Percentiles rank a stretch among this genome's conserved stretches.
These are phyloP conservation scores for Alaudala cheleensis DNA, from an alignment of 2,113 vertebrate species.

Conservation along the genomic window DNA sequence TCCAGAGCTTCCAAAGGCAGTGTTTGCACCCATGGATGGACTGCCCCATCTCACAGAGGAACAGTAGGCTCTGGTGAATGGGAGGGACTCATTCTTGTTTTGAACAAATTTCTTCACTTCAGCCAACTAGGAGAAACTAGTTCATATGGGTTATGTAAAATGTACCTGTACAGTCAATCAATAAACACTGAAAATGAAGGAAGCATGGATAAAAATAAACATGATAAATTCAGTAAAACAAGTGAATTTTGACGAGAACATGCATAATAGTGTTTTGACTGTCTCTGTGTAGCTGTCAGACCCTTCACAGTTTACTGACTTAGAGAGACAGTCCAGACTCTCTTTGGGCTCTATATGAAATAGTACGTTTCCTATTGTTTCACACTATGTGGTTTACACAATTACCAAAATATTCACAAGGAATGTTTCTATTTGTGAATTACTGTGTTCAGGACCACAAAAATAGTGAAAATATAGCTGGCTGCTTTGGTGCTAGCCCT, in stretches of 20 bases:
- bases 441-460: not conserved
- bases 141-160: not conserved
- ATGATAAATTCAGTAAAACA: not conserved
- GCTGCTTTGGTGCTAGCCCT: not conserved
- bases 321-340: not conserved
- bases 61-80: fast-evolving
- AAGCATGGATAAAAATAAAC: not conserved
- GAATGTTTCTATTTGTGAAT: not conserved
- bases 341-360: not conserved
- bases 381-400: not conserved
- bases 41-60: fast-evolving
- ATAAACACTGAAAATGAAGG: not conserved
- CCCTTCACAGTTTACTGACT: not conserved
- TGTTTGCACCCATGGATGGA: not conserved
- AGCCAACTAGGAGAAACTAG: not conserved
- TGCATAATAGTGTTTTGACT: not conserved
- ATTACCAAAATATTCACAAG: not conserved
- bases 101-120: not conserved
- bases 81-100: not conserved
- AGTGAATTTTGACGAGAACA: not conserved
- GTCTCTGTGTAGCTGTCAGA: not conserved
- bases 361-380: not conserved
- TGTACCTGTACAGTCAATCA: not conserved
- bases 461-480: not conserved
- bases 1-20: not conserved